Evolutionary conservation across 2,797 vertebrate genomes (phyloP).

Genomic region (Takifugu ocellatus): DNA sequence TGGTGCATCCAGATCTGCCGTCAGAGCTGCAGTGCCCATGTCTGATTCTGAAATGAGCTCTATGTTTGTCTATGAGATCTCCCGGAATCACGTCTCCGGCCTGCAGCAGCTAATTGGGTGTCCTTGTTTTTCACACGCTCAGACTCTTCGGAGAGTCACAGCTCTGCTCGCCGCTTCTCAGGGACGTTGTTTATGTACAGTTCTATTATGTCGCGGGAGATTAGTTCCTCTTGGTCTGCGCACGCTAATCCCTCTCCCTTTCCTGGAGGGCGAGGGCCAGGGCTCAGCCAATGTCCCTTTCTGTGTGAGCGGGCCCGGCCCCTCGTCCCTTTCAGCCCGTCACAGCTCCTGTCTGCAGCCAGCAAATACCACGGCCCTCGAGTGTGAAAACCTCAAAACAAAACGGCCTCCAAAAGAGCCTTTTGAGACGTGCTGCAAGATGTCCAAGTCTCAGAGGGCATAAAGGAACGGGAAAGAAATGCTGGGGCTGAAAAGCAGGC

Average conservation of each 20-base stretch:
- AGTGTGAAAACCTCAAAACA: slow-evolving; percentile 75
- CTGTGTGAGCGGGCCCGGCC: slow-evolving; percentile 50
- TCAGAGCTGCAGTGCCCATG: too few species aligned
- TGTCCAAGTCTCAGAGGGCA: slow-evolving; percentile 61
- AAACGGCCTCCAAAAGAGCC: slow-evolving; percentile 63
- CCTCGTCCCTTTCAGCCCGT: slow-evolving; percentile 61
- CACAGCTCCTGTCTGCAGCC: slow-evolving; percentile 57
- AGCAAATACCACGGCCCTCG: slow-evolving; percentile 65
- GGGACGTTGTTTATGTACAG: slow-evolving; percentile 76
- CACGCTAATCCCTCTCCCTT: slow-evolving; percentile 68
- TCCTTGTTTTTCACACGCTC: slow-evolving; percentile 57
- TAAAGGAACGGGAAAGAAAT: slow-evolving; percentile 53
- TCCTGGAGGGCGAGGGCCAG: slow-evolving; percentile 58
- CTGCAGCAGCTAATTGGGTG: slow-evolving; percentile 30
- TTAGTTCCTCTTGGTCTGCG: slow-evolving; percentile 72
- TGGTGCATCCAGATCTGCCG: too few species aligned
- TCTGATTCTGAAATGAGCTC: not conserved
- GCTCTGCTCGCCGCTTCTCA: slow-evolving; percentile 58
- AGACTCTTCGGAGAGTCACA: slow-evolving; percentile 44
- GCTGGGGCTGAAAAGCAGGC: slow-evolving; percentile 68
- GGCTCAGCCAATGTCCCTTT: slow-evolving; percentile 65
- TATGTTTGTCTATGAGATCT: slow-evolving; percentile 8
- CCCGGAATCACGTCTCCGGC: not conserved
- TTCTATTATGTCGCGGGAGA: slow-evolving; percentile 76
- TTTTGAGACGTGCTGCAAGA: slow-evolving; percentile 68